Evolutionary conservation across 30 jellyfish, hydroid and myxozoan genomes (phyloP).

Genomic region (Hydractinia echinata): DNA sequence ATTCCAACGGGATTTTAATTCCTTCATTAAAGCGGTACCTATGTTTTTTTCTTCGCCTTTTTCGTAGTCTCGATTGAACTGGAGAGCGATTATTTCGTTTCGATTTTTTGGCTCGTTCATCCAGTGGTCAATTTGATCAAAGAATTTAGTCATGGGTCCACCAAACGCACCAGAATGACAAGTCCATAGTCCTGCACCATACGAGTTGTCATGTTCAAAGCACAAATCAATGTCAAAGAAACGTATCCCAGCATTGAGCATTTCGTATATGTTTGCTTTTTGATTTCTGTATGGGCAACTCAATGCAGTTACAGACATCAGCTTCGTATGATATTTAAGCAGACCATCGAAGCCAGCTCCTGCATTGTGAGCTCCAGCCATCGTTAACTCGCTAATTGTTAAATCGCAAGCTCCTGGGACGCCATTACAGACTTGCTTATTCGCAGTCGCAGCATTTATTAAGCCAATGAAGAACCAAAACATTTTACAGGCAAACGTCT

Average conservation of each 20-base stretch:
- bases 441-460: constrained; percentile 12
- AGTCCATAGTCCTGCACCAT: constrained; percentile 35
- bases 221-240: constrained; percentile 65
- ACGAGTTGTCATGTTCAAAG: constrained; percentile 28
- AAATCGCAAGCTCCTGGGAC: constrained; percentile 46
- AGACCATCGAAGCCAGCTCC: constrained; percentile 70
- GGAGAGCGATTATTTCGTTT: constrained; percentile 54
- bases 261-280: constrained; percentile 35
- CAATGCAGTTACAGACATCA: constrained; percentile 39
- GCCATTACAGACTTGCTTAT: constrained; percentile 45
- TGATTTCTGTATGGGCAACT: constrained; percentile 65
- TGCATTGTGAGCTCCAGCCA: constrained; percentile 68
- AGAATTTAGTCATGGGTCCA: constrained; percentile 39
- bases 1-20: constrained; percentile 22
- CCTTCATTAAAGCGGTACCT: constrained; percentile 17
- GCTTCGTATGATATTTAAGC: constrained; percentile 38
- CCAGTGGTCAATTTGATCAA: constrained; percentile 53
- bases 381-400: constrained; percentile 37
- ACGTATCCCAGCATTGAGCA: constrained; percentile 51
- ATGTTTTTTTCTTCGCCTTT: constrained; percentile 27
- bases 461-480: no score
- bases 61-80: constrained; percentile 56
- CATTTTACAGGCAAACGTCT: no score
- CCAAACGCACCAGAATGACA: constrained; percentile 63
- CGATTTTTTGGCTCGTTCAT: constrained; percentile 45